A percentile compares a stretch with the other conserved stretches of the same genome.
phyloP scores from a whole-genome alignment of 2,113 vertebrate species.

The Rana temporaria region DNA sequence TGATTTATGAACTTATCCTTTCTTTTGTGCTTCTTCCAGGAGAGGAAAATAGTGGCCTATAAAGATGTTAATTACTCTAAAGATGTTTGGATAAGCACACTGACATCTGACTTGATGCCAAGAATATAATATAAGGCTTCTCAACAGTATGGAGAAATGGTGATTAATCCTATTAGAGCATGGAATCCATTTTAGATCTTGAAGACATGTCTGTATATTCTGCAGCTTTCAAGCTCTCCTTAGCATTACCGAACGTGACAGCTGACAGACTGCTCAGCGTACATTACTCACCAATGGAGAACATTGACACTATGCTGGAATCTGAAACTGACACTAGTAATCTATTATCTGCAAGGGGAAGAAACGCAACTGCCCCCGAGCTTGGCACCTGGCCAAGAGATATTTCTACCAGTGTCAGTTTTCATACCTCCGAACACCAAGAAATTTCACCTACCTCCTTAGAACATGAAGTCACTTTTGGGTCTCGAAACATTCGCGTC shows the following conservation, averaged over 20 bases:
- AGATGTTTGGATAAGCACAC: not conserved
- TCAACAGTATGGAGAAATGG: not conserved
- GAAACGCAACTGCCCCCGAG: constrained; percentile 46
- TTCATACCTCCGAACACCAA: not conserved
- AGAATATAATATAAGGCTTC: not conserved
- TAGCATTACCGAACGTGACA: constrained; percentile 52
- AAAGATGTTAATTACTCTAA: not conserved
- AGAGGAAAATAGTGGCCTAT: constrained; percentile 1
- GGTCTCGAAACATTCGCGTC: constrained; percentile 64
- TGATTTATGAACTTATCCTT: not conserved
- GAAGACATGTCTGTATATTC: constrained; percentile 54
- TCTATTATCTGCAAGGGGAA: constrained; percentile 22
- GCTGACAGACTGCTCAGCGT: constrained; percentile 57
- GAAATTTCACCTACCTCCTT: not conserved
- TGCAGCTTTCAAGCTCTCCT: constrained; percentile 19
- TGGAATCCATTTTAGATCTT: constrained; percentile 73
- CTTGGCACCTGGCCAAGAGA: not conserved
- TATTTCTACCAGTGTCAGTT: not conserved
- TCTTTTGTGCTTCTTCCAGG: constrained; percentile 24
- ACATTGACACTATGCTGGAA: constrained; percentile 43
- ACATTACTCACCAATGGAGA: constrained; percentile 43
- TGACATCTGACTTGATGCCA: not conserved
- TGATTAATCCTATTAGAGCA: constrained; percentile 58
- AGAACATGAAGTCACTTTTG: constrained; percentile 2
- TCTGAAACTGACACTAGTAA: constrained; percentile 21